These are phyloP conservation scores for Acrobasis suavella DNA, from an alignment of 2,888 invertebrate species.

Conservation along the genomic window DNA sequence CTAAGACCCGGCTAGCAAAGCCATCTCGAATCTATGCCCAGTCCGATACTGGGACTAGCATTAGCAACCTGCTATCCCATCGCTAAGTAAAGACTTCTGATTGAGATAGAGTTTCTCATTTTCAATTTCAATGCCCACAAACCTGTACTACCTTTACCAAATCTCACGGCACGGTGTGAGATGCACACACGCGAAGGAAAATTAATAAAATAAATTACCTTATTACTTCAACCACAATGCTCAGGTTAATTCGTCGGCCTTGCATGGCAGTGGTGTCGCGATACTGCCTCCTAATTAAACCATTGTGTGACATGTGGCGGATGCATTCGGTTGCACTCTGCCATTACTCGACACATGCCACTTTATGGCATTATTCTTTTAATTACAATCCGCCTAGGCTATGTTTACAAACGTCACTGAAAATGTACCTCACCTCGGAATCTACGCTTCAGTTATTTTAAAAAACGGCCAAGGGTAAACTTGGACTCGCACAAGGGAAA, in stretches of 20 bases:
- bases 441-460: neutral
- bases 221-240: neutral
- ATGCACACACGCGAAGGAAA: too few relatives aligned
- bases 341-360: conserved; percentile 10
- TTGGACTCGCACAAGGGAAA: too few relatives aligned
- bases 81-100: too few relatives aligned
- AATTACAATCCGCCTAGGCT: conserved; percentile 11
- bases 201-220: too few relatives aligned
- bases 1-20: too few relatives aligned
- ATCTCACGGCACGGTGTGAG: too few relatives aligned
- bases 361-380: conserved; percentile 16
- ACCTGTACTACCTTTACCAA: too few relatives aligned
- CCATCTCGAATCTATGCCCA: too few relatives aligned
- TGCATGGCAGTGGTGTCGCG: conserved; percentile 1
- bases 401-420: neutral
- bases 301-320: conserved; percentile 6
- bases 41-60: too few relatives aligned
- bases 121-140: too few relatives aligned
- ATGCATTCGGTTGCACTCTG: neutral
- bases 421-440: neutral
- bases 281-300: conserved; percentile 12
- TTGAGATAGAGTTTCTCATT: too few relatives aligned
- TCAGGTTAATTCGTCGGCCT: conserved; percentile 5
- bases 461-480: neutral
- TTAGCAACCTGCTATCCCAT: too few relatives aligned